A percentile compares a stretch with the other conserved stretches of the same genome.
Conservation (phyloP, 2,113 vertebrate genomes). For the Varanus salvator region DNA sequence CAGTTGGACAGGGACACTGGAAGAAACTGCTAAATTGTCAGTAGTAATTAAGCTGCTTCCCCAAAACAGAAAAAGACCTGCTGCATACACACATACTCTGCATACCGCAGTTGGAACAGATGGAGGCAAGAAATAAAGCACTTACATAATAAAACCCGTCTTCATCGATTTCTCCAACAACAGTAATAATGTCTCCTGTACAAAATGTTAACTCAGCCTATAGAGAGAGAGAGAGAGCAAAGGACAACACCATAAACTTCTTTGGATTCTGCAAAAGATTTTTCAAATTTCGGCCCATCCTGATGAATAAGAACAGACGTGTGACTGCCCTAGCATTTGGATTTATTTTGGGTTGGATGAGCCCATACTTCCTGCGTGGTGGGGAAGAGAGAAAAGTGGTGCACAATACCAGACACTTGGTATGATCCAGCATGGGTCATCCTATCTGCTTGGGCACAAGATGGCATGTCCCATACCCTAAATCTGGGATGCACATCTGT, state of each 20-base stretch:
- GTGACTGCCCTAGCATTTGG: not conserved
- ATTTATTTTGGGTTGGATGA: not conserved
- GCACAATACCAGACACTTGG: too few species aligned
- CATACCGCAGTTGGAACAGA: not conserved
- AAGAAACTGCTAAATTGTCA: too few species aligned
- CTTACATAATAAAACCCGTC: constrained; percentile 99
- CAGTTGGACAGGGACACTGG: not conserved
- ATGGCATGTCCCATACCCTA: too few species aligned
- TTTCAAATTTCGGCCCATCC: too few species aligned
- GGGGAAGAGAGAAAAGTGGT: too few species aligned
- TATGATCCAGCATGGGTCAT: too few species aligned
- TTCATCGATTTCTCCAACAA: constrained; percentile 97
- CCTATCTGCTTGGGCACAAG: too few species aligned
- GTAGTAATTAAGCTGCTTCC: too few species aligned
- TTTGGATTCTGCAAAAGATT: not conserved
- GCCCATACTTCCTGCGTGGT: not conserved
- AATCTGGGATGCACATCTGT: too few species aligned
- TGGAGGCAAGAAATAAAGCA: constrained; percentile 39
- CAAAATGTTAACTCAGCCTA: constrained; percentile 96
- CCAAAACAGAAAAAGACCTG: not conserved
- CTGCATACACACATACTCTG: not conserved
- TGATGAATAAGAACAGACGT: not conserved
- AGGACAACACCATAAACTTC: accelerated
- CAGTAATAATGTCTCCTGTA: constrained; percentile 94
- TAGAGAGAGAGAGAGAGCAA: constrained; percentile 18